Evolutionary conservation across 1,140 invertebrate genomes (phyloP).

Genomic region (Caerostris extrusa): DNA sequence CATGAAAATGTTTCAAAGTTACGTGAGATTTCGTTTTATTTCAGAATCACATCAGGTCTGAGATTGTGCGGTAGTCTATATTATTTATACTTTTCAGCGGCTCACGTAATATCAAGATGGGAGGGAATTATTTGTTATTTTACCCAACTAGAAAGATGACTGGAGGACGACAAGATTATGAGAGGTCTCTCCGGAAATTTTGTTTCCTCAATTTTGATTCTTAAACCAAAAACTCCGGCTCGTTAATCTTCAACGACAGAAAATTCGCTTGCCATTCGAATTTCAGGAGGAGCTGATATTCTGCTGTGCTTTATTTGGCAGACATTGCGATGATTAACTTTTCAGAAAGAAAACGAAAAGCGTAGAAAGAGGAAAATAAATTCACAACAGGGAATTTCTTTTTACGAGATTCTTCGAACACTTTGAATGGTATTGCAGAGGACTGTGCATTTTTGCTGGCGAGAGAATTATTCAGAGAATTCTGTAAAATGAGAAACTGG

Average conservation of each 20-base stretch:
- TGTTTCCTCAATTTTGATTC: constrained; percentile 50
- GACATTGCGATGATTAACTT: constrained; percentile 11
- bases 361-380: not conserved
- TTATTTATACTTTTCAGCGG: constrained; percentile 24
- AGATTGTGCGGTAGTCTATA: not conserved
- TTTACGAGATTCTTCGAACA: not conserved
- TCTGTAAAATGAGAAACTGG: too few relatives aligned
- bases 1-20: not conserved
- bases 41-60: not conserved
- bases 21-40: constrained; percentile 2
- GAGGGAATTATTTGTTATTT: constrained; percentile 37
- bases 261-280: not conserved
- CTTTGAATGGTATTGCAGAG: not conserved
- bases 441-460: too few relatives aligned
- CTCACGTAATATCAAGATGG: constrained; percentile 17
- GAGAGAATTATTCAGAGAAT: too few relatives aligned
- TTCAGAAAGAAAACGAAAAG: not conserved
- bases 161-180: constrained; percentile 32
- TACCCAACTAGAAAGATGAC: not conserved
- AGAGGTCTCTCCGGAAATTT: constrained; percentile 29
- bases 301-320: not conserved
- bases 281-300: not conserved
- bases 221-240: constrained; percentile 2
- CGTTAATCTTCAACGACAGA: constrained; percentile 44
- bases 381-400: not conserved